Base-by-base conservation (phyloP, 2,797 vertebrate genomes). In the Scolopax bukidnonensis region DNA sequence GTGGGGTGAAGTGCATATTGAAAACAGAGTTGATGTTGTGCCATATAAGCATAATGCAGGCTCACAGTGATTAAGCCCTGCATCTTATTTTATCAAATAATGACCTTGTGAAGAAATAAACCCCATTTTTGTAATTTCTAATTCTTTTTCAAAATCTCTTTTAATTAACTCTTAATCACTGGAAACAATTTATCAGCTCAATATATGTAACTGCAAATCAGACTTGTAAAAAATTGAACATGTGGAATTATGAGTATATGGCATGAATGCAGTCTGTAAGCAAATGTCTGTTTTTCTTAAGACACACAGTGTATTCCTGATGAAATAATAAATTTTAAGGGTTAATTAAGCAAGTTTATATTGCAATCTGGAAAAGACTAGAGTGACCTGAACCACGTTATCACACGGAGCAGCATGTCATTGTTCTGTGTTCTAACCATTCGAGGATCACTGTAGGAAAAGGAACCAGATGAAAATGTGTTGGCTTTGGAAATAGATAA, bases 181-280 rank as follows among this genome's bases (percentile, higher is more conserved):
- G 15, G 17, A 17, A 82, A 21, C 54, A 43, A 16, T 50, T 88
- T 71, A 2, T 73, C 51, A 74, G 28, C 10, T 71, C 16, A 25
- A 24, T 54, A 19, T 30, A 13, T 38, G 2, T 32, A 64, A 38
- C 33, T 88, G 12, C 50, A 69, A 65, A 74, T 54, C 73, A 86
- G 41, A 53, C 67, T 80, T 53, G 12, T 11, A 16, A 64, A 64
- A 80, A 33, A 32, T 1, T 18, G 57, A 86, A 41, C 0, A 0
- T 36, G 38, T 1, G 2, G 30, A 41, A 6, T 75, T 87, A n/a
- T 0, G 4, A 16, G 14, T 60, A 8, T 38, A 16, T 14, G 45
- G 53, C 19, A 28, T 7, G 16, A 90, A 59, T 1, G 5, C 12
- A 48, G 9, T 38, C 30, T 16, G 12, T 70, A 80, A 57, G 47